phyloP scores from a whole-genome alignment of 2,113 vertebrate genomes.

The Oryzias javanicus region DNA sequence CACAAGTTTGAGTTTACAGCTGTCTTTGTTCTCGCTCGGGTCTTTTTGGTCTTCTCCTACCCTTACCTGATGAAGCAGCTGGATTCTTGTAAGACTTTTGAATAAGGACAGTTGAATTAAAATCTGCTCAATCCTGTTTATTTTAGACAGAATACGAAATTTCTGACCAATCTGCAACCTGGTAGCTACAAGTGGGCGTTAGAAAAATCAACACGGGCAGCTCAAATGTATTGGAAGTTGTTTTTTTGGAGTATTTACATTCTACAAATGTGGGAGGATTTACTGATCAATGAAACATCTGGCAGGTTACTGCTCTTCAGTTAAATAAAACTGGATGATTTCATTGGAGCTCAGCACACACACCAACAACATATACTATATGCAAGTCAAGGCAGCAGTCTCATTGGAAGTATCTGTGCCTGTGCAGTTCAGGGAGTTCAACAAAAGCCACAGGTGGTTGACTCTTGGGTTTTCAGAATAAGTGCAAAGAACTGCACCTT shows the following conservation, averaged over 20 bases:
- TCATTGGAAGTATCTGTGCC: constrained; percentile 66
- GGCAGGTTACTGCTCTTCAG: neutral
- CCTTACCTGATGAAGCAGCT: neutral
- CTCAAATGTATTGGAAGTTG: too few species aligned
- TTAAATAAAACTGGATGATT: constrained; percentile 12
- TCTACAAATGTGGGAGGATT: too few species aligned
- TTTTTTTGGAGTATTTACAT: neutral
- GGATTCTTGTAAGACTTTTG: neutral
- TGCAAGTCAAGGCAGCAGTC: constrained; percentile 61
- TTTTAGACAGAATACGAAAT: neutral
- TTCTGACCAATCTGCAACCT: neutral
- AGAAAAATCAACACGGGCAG: neutral
- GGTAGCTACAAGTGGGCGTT: neutral
- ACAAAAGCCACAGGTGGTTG: constrained; percentile 43
- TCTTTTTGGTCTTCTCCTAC: neutral
- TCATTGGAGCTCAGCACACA: constrained; percentile 53
- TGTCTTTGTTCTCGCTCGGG: neutral
- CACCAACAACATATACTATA: constrained; percentile 48
- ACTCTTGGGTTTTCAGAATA: constrained; percentile 51
- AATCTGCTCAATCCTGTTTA: neutral
- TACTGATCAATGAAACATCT: too few species aligned
- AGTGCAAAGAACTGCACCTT: constrained; percentile 83
- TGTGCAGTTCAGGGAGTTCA: constrained; percentile 45
- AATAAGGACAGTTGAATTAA: neutral
- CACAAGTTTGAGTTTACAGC: neutral